Evolutionary conservation across 2,888 invertebrate species (phyloP).

Genomic region (Amphipyra berbera): DNA sequence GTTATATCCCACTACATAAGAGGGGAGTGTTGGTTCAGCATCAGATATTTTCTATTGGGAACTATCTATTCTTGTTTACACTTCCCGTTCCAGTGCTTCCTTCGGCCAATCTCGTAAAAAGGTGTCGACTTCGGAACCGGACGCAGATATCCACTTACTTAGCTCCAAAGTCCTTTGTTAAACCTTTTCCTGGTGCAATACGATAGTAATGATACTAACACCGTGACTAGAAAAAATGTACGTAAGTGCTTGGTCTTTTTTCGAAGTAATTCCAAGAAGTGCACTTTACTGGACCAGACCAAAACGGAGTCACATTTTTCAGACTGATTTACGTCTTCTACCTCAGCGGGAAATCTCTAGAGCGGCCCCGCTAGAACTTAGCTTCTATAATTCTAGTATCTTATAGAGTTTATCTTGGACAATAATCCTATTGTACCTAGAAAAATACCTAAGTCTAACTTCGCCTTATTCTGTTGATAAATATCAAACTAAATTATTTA

Average conservation of each 20-base stretch:
- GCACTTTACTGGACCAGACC: constrained; percentile 64
- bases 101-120: constrained; percentile 45
- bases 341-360: constrained; percentile 54
- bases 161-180: constrained; percentile 37
- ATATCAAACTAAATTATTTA: too few species aligned
- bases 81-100: constrained; percentile 6
- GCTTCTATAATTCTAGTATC: constrained; percentile 15
- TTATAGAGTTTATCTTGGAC: constrained; percentile 22
- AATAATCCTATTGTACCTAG: constrained; percentile 2
- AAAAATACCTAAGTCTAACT: not conserved
- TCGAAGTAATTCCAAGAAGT: constrained; percentile 67
- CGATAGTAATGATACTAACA: constrained; percentile 29
- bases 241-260: constrained; percentile 19
- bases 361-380: constrained; percentile 15
- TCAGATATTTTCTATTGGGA: constrained; percentile 15
- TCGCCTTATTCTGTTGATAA: too few species aligned
- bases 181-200: constrained; percentile 38
- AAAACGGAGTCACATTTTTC: constrained; percentile 67
- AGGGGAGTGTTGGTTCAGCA: not conserved
- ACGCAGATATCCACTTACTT: constrained; percentile 50
- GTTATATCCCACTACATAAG: not conserved
- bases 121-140: constrained; percentile 32
- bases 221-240: constrained; percentile 27
- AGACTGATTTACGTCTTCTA: constrained; percentile 67
- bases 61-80: constrained; percentile 20